Conservation (phyloP, 2,113 vertebrate species). For the Otocyon megalotis region DNA sequence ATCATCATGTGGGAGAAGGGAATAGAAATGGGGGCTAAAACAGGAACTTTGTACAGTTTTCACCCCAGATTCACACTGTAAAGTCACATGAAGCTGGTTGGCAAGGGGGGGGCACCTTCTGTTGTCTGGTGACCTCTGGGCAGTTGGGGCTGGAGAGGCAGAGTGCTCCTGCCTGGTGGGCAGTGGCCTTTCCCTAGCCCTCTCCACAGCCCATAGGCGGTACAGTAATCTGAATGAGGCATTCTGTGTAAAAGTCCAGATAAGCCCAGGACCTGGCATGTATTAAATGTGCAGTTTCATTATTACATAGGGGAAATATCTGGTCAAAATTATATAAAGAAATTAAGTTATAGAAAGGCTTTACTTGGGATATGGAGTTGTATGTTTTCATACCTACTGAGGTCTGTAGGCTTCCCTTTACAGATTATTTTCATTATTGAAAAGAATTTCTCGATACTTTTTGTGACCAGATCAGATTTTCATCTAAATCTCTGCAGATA, state of each 20-base stretch:
- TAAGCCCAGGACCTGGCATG: neutral
- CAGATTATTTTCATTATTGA: neutral
- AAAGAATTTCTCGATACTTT: neutral
- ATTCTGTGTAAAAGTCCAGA: neutral
- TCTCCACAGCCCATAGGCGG: neutral
- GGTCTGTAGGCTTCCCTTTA: neutral
- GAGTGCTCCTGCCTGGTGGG: neutral
- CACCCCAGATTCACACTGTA: neutral
- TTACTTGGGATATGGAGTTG: neutral
- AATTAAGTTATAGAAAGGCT: neutral
- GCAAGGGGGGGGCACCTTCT: neutral
- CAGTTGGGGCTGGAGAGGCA: neutral
- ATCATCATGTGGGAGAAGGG: neutral
- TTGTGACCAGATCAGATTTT: neutral
- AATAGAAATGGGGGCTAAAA: neutral
- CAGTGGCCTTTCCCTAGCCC: neutral
- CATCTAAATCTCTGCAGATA: neutral
- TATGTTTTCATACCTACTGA: neutral
- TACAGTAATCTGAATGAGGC: neutral
- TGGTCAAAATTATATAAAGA: neutral
- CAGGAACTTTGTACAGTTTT: neutral
- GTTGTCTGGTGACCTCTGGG: neutral
- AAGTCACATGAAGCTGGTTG: neutral
- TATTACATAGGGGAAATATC: neutral
- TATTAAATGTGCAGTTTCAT: neutral